A percentile compares a stretch with the other conserved stretches of the same genome.
phyloP scores from a whole-genome alignment of 1,140 invertebrate species.

The Hetaerina americana region DNA sequence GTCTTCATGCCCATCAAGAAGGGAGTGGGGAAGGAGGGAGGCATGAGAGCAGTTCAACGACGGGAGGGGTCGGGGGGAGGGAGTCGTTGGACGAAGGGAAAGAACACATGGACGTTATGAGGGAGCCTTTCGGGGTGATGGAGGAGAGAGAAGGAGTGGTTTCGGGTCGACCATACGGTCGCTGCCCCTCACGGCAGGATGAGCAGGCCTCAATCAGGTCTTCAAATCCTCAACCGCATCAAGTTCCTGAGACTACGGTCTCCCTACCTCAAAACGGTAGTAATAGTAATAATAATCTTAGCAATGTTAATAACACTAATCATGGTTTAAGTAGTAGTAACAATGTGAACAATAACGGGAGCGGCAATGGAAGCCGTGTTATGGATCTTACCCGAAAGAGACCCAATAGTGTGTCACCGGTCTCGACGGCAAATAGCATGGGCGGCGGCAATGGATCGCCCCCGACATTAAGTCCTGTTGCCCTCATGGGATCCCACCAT shows the following conservation, averaged over 20 bases:
- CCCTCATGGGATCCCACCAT: slow-evolving; percentile 25
- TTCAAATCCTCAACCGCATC: slow-evolving; percentile 17
- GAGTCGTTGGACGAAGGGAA: not conserved
- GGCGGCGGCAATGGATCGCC: slow-evolving; percentile 33
- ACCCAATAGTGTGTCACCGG: slow-evolving; percentile 19
- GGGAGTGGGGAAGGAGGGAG: not conserved
- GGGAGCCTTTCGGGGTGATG: not conserved
- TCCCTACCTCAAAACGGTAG: slow-evolving; percentile 28
- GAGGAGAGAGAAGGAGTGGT: not conserved
- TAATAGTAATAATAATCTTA: slow-evolving; percentile 18
- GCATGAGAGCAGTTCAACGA: no score
- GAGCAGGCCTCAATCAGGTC: not conserved
- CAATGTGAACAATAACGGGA: slow-evolving; percentile 30
- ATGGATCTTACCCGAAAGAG: slow-evolving; percentile 28
- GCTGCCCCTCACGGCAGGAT: not conserved
- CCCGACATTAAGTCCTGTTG: slow-evolving; percentile 33
- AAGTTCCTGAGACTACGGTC: slow-evolving; percentile 27
- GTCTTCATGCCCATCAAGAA: not conserved
- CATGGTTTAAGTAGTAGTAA: not conserved
- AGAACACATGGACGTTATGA: not conserved
- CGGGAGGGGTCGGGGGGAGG: not conserved
- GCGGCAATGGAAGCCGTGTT: slow-evolving; percentile 34
- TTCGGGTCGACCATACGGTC: not conserved
- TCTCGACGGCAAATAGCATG: slow-evolving; percentile 23
- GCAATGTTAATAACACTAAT: slow-evolving; percentile 11